These are phyloP conservation scores for Coelogynopora nodosa DNA, from an alignment of 2,888 invertebrate species.

Conservation along the genomic window DNA sequence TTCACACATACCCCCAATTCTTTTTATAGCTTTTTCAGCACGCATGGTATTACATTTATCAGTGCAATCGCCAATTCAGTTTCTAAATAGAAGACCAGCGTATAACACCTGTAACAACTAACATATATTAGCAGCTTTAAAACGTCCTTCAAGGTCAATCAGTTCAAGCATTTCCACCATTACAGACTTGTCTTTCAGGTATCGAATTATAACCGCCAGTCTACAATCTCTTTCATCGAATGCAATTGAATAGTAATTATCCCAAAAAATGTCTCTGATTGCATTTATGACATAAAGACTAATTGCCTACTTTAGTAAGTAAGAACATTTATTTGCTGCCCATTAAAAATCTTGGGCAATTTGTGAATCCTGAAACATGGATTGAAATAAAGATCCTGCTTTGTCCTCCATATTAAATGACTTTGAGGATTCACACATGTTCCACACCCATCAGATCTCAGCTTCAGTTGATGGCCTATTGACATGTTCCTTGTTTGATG, in stretches of 20 bases:
- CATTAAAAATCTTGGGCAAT: neutral
- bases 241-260: neutral
- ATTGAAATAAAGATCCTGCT: neutral
- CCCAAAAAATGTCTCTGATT: neutral
- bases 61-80: too few relatives aligned
- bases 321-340: neutral
- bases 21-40: too few relatives aligned
- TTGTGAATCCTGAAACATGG: neutral
- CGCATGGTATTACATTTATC: too few relatives aligned
- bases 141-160: neutral
- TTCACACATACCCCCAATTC: too few relatives aligned
- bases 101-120: too few relatives aligned
- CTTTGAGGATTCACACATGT: neutral
- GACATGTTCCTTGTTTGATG: neutral
- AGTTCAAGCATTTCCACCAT: neutral
- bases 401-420: neutral
- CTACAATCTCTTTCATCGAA: neutral
- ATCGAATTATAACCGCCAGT: neutral
- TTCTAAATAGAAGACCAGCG: too few relatives aligned
- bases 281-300: neutral
- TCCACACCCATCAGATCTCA: neutral
- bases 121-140: too few relatives aligned
- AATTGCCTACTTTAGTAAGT: neutral
- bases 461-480: neutral
- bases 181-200: neutral